Evolutionary conservation across 2,888 invertebrate genomes (phyloP), one percentile per base, ranked within the genome.

Genomic region (Zonitis immaculata): DNA sequence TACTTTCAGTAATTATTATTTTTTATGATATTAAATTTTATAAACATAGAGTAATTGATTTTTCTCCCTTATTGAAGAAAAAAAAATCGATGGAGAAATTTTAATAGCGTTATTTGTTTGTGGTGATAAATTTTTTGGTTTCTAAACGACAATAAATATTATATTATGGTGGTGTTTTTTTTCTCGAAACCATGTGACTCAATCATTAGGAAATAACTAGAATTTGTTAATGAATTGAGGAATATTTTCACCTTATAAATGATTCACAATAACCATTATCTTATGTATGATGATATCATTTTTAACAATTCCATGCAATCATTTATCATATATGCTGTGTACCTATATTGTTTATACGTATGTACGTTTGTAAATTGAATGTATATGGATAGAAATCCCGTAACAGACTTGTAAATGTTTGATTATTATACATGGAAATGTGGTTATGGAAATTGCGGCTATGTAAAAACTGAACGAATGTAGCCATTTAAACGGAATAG

Each of bases 381-480:
- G 35, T 35, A 16, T 35, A 14, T 16, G 14, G 8, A 35, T 35
- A 35, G 16, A 32, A 32, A 14, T 32, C n/a, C 32, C 12, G 14
- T 32, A 16, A 35, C 35, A 16, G 16, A 35, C 35, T 35, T 52
- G 52, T 52, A 52, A 48, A 52, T 52, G 49, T 52, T 52, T 52
- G 48, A 49, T 44, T 45, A 42, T 52, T 58, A 58, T 56, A 59
- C 54, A 57, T 57, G 60, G 56, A 54, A 56, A 55, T 60, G 61
- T 57, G 56, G 52, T 61, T 61, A 59, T 61, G 61, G 59, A 61
- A 59, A 59, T 61, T 45, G 52, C 51, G 32, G 51, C 44, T 51
- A 47, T 51, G 52, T 58, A 56, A 59, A 61, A 59, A 61, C 48
- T 52, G 44, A 59, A 58, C 58, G 60, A 60, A 56, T 58, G 60